Evolutionary conservation across 1,140 invertebrate species (phyloP).

Genomic region (Magallana angulata): DNA sequence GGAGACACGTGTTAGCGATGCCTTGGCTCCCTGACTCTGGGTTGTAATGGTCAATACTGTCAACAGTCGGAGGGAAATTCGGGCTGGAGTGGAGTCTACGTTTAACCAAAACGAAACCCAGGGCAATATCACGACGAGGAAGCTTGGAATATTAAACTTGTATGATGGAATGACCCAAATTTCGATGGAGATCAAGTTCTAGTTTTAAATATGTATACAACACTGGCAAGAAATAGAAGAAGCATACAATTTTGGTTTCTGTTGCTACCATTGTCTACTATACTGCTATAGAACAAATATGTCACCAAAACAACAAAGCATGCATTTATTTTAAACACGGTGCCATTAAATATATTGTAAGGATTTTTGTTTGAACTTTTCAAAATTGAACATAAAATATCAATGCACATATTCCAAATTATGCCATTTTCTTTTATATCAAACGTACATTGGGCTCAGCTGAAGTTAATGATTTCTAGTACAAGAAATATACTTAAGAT

Average conservation of each 20-base stretch:
- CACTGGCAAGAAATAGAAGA: constrained; percentile 56
- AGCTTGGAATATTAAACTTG: constrained; percentile 71
- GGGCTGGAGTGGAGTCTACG: constrained; percentile 82
- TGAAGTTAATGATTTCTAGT: too few relatives aligned
- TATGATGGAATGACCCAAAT: constrained; percentile 69
- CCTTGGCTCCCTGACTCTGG: constrained; percentile 71
- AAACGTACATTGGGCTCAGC: too few relatives aligned
- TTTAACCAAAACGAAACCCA: constrained; percentile 97
- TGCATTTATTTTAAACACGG: too few relatives aligned
- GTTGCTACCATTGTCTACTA: too few relatives aligned
- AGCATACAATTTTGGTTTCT: not conserved
- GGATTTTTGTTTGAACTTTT: too few relatives aligned
- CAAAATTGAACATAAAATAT: too few relatives aligned
- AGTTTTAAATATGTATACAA: constrained; percentile 68
- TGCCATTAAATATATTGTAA: too few relatives aligned
- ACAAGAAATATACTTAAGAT: too few relatives aligned
- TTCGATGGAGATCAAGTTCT: constrained; percentile 64
- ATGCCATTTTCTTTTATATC: too few relatives aligned
- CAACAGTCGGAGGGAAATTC: constrained; percentile 80
- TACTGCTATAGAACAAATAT: too few relatives aligned
- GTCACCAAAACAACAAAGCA: too few relatives aligned
- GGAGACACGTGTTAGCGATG: constrained; percentile 77
- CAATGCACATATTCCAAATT: too few relatives aligned
- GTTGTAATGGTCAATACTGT: constrained; percentile 79
- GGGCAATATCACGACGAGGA: constrained; percentile 88